phyloP scores from a whole-genome alignment of 2,797 vertebrate species.

The Ctenosaura bakeri region DNA sequence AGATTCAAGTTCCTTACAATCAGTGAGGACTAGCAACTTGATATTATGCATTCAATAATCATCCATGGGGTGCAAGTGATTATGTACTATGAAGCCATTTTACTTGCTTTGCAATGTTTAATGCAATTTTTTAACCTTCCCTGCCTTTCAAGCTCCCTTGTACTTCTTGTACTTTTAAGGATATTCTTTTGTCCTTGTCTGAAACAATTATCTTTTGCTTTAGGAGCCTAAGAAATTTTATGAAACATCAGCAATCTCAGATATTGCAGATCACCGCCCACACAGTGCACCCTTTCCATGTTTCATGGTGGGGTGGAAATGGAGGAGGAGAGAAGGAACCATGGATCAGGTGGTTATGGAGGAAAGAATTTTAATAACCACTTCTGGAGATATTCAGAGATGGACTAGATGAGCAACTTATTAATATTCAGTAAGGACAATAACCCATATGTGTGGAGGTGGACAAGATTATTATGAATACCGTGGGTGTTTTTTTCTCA shows the following conservation, averaged over 20 bases:
- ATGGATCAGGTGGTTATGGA: neutral
- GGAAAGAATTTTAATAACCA: neutral
- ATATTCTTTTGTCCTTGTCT: neutral
- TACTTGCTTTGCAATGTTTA: neutral
- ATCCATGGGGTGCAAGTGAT: neutral
- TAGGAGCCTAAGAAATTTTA: neutral
- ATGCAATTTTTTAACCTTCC: too few relatives aligned
- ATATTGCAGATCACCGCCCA: neutral
- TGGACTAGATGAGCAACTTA: neutral
- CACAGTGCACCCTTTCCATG: neutral
- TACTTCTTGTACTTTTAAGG: too few relatives aligned
- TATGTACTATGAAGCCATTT: neutral
- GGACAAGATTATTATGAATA: slow-evolving; percentile 13
- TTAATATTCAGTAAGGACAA: slow-evolving; percentile 21
- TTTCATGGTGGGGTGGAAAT: neutral
- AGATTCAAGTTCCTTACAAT: neutral
- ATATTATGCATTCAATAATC: neutral
- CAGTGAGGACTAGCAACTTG: neutral
- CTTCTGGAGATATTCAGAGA: neutral
- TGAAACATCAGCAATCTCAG: neutral
- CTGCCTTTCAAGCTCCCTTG: neutral
- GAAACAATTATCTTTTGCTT: slow-evolving; percentile 8
- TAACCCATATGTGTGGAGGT: neutral
- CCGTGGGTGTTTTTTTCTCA: neutral
- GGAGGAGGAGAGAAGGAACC: neutral